Conservation (phyloP, 2,113 vertebrate genomes). For the Sitta europaea region DNA sequence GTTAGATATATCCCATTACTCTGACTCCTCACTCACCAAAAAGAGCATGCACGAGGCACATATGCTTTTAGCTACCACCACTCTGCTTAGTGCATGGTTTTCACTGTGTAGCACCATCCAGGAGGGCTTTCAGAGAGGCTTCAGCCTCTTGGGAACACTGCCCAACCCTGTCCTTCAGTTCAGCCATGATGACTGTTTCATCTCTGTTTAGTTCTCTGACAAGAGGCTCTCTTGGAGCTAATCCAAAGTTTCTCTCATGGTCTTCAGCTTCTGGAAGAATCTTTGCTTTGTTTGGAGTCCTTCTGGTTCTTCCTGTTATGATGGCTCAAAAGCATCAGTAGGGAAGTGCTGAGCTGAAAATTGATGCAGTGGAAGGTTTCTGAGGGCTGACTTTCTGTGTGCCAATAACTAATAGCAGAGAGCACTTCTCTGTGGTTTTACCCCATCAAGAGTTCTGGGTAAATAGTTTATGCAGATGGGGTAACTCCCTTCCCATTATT, state of each 20-base stretch:
- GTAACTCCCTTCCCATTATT: background rate
- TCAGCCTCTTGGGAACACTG: background rate
- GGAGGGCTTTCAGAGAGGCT: background rate
- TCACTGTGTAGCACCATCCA: background rate
- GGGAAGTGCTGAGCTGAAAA: background rate
- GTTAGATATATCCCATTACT: background rate
- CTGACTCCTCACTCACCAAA: background rate
- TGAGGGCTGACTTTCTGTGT: background rate
- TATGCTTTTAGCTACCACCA: background rate
- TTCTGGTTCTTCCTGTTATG: background rate
- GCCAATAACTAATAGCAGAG: background rate
- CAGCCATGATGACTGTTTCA: fast-evolving
- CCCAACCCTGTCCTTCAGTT: background rate
- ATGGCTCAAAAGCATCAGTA: background rate
- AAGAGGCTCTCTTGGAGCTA: background rate
- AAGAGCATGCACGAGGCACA: background rate
- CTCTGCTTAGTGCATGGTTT: background rate
- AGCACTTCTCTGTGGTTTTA: background rate
- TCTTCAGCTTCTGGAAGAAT: background rate
- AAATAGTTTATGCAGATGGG: constrained; percentile 11
- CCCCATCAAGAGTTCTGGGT: background rate
- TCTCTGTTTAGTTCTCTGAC: background rate
- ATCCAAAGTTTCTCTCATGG: background rate
- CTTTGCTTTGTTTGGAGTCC: background rate
- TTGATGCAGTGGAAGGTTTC: background rate